These are phyloP conservation scores for Aotus griseimembra DNA, from an alignment of 2,797 vertebrate genomes.

Conservation along the genomic window DNA sequence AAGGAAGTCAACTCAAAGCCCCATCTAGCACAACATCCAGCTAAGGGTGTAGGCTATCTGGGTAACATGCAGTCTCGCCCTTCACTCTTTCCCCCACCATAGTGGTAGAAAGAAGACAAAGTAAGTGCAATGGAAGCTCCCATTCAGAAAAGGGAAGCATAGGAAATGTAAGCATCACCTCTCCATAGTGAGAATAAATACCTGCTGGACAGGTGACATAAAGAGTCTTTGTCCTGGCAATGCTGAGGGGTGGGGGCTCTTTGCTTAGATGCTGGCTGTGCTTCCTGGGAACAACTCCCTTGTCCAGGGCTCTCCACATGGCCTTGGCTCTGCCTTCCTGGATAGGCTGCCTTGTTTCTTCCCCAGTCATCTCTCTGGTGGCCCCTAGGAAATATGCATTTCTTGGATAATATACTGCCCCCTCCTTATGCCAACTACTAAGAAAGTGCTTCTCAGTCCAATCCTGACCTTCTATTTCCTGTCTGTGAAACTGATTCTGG, in stretches of 20 bases:
- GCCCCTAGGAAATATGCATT: not conserved
- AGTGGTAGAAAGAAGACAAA: not conserved
- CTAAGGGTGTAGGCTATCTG: not conserved
- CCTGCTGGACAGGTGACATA: not conserved
- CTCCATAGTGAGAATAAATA: not conserved
- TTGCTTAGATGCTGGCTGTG: not conserved
- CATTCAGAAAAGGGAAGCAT: not conserved
- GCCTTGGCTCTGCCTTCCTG: not conserved
- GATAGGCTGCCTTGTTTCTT: not conserved
- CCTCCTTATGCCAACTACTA: not conserved
- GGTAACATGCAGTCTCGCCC: too few relatives aligned
- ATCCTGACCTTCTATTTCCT: not conserved
- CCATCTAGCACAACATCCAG: too few relatives aligned
- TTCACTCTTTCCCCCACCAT: not conserved
- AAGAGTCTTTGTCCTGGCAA: not conserved
- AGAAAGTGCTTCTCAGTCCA: not conserved
- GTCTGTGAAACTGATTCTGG: not conserved
- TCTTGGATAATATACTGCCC: not conserved
- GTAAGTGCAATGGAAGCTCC: not conserved
- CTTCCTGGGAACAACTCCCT: not conserved
- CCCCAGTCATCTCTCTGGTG: not conserved
- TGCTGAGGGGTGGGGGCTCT: rapidly evolving
- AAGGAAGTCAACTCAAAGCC: not conserved
- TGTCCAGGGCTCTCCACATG: not conserved
- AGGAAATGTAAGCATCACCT: not conserved